phyloP scores from a whole-genome alignment of 64 coral and sea anemone species.

The Cladopsammia gracilis region DNA sequence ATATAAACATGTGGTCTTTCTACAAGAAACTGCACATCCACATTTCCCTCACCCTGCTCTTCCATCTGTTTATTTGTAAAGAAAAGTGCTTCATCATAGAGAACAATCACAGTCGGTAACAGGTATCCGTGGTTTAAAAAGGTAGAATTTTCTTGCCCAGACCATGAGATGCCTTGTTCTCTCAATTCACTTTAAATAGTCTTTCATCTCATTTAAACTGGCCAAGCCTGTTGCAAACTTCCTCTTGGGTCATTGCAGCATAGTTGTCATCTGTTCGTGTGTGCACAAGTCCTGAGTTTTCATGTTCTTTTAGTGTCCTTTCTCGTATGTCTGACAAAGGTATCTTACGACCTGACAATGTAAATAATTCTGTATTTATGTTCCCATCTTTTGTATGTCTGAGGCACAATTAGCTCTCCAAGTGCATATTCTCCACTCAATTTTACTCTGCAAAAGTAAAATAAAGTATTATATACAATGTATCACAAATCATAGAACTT shows the following conservation, averaged over 20 bases:
- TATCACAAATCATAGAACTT: too few relatives aligned
- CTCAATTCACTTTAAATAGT: constrained; percentile 67
- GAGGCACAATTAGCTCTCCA: constrained; percentile 56
- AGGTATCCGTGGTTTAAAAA: constrained; percentile 72
- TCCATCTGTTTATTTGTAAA: constrained; percentile 72
- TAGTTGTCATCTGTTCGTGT: constrained; percentile 25
- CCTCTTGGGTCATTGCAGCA: constrained; percentile 45
- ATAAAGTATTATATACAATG: too few relatives aligned
- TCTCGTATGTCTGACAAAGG: constrained; percentile 63
- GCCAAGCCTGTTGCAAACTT: constrained; percentile 35
- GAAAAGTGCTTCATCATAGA: constrained; percentile 57
- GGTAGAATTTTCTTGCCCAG: constrained; percentile 74
- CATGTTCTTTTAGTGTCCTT: constrained; percentile 50
- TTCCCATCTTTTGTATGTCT: constrained; percentile 55
- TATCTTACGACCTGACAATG: constrained; percentile 57
- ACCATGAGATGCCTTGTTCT: constrained; percentile 68
- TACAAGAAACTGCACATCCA: constrained; percentile 70
- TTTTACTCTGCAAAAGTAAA: too few relatives aligned
- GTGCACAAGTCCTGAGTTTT: constrained; percentile 34
- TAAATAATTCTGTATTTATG: constrained; percentile 35
- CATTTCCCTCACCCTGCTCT: constrained; percentile 72
- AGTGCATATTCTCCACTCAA: constrained; percentile 58
- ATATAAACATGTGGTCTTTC: constrained; percentile 76
- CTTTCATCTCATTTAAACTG: constrained; percentile 57
- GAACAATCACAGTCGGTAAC: constrained; percentile 56